phyloP scores from a whole-genome alignment of 2,113 vertebrate genomes.

The Colinus virginianus region DNA sequence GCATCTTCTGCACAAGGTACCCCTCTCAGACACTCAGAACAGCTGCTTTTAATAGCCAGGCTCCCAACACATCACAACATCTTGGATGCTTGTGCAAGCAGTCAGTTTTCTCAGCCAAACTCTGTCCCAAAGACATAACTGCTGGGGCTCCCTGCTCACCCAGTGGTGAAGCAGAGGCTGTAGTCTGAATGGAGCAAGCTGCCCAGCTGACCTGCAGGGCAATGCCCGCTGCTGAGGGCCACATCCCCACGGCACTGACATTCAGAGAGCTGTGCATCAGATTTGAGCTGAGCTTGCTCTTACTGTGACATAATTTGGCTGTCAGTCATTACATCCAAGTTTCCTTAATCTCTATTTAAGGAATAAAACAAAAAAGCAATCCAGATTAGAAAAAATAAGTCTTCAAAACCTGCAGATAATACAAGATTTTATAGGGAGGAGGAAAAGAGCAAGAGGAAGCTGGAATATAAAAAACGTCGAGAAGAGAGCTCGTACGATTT shows the following conservation, averaged over 20 bases:
- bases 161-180: not conserved
- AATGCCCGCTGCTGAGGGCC: not conserved
- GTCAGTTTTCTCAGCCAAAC: not conserved
- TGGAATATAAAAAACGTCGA: slow-evolving; percentile 44
- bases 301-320: not conserved
- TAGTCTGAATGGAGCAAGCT: not conserved
- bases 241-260: not conserved
- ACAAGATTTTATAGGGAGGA: slow-evolving; percentile 51
- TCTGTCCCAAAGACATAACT: not conserved
- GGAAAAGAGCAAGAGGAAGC: slow-evolving; percentile 51
- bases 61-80: not conserved
- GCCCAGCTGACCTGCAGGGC: not conserved
- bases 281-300: not conserved
- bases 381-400: slow-evolving; percentile 16
- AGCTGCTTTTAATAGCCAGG: not conserved
- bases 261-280: rapidly evolving
- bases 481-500: slow-evolving; percentile 51
- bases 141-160: not conserved
- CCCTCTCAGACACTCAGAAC: not conserved
- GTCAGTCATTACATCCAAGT: slow-evolving; percentile 16
- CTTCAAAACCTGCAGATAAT: slow-evolving; percentile 63
- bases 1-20: rapidly evolving
- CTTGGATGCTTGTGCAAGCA: not conserved
- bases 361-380: slow-evolving; percentile 41
- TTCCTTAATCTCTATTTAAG: slow-evolving; percentile 51